These are phyloP conservation scores for Drosophila orosa DNA, from an alignment of 1,140 invertebrate genomes.

Conservation along the genomic window DNA sequence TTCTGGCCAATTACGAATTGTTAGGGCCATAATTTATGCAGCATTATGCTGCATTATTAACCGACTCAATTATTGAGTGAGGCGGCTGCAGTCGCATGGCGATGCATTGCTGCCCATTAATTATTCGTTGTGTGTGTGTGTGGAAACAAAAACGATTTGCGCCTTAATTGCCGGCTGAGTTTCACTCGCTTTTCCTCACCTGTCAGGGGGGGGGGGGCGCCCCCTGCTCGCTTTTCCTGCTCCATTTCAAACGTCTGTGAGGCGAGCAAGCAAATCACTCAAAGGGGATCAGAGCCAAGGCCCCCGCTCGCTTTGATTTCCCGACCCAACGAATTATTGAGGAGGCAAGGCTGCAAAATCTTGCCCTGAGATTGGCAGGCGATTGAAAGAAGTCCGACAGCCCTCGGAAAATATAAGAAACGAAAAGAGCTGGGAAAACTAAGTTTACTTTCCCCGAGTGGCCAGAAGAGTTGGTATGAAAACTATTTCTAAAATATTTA, in stretches of 20 bases:
- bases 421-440: constrained; percentile 7
- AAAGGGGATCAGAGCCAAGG: constrained; percentile 51
- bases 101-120: constrained; percentile 33
- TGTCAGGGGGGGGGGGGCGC: too few relatives aligned
- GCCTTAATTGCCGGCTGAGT: constrained; percentile 47
- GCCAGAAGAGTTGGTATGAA: constrained; percentile 2
- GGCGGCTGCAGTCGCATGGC: constrained; percentile 16
- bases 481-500: constrained; percentile 44
- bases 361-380: constrained; percentile 36
- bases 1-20: constrained; percentile 38
- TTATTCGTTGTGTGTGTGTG: constrained; percentile 33
- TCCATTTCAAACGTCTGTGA: constrained; percentile 53
- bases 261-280: constrained; percentile 63
- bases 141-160: constrained; percentile 48
- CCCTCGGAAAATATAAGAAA: neutral
- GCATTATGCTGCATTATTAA: constrained; percentile 59
- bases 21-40: constrained; percentile 51
- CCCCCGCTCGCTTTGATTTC: constrained; percentile 53
- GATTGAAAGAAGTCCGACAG: constrained; percentile 24
- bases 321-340: constrained; percentile 55
- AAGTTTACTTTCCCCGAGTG: constrained; percentile 16
- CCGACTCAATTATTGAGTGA: constrained; percentile 56
- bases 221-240: constrained; percentile 16
- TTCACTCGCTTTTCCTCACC: constrained; percentile 37
- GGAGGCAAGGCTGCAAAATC: constrained; percentile 19